Conservation (phyloP, 2,888 invertebrate genomes). For the Chrysotoxum bicinctum region DNA sequence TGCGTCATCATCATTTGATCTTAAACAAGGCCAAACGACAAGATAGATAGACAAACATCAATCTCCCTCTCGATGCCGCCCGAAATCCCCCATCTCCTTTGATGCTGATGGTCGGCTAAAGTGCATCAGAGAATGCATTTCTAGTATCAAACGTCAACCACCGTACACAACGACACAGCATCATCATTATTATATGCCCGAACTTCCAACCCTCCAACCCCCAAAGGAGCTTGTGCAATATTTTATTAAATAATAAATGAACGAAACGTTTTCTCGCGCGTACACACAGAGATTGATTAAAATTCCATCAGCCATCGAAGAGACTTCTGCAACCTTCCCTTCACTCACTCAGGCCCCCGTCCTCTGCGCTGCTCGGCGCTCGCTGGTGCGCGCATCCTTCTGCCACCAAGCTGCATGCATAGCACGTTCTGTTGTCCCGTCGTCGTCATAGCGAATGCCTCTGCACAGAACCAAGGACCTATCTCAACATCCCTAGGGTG, state of each 20-base stretch:
- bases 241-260: slow-evolving; percentile 72
- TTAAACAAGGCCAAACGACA: slow-evolving; percentile 59
- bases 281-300: slow-evolving; percentile 69
- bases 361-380: neutral
- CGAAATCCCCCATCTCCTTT: neutral
- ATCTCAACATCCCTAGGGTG: slow-evolving; percentile 68
- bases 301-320: slow-evolving; percentile 69
- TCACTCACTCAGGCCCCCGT: neutral
- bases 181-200: slow-evolving; percentile 23
- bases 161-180: slow-evolving; percentile 14
- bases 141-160: slow-evolving; percentile 40
- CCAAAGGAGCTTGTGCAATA: slow-evolving; percentile 54
- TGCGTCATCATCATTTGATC: slow-evolving; percentile 52
- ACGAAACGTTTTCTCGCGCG: slow-evolving; percentile 69
- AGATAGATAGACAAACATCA: slow-evolving; percentile 57
- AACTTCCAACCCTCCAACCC: neutral
- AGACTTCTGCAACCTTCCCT: slow-evolving; percentile 36
- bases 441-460: slow-evolving; percentile 26
- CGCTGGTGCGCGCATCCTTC: slow-evolving; percentile 19
- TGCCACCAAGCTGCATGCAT: slow-evolving; percentile 53
- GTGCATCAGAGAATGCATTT: slow-evolving; percentile 44
- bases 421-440: slow-evolving; percentile 55
- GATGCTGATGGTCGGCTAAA: neutral
- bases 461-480: slow-evolving; percentile 46
- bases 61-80: neutral